Conservation (phyloP, 1,140 invertebrate genomes). For the Macrobrachium rosenbergii region DNA sequence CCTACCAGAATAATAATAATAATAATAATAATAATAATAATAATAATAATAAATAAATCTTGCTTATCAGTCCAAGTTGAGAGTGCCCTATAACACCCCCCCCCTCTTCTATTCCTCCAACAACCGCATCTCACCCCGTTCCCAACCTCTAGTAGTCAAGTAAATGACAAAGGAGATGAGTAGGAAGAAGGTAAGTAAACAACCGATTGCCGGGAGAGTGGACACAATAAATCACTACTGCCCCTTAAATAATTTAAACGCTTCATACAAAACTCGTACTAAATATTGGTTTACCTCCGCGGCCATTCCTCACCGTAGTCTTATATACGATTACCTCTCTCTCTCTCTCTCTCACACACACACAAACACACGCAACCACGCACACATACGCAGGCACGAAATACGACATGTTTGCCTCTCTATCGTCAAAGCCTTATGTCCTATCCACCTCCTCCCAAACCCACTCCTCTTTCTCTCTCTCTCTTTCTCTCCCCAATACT, state of each 20-base stretch:
- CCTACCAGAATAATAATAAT: background rate
- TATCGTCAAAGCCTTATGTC: background rate
- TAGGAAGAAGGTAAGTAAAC: background rate
- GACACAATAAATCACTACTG: too few relatives aligned
- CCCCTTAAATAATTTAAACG: too few relatives aligned
- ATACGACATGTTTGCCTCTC: background rate
- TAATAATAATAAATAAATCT: too few relatives aligned
- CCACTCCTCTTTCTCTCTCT: background rate
- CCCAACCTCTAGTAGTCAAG: background rate
- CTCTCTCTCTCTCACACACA: background rate
- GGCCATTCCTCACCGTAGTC: background rate
- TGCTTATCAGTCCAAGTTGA: too few relatives aligned
- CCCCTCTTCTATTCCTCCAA: background rate
- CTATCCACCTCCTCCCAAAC: background rate
- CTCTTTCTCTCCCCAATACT: background rate
- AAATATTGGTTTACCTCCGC: too few relatives aligned
- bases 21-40: background rate
- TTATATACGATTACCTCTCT: background rate
- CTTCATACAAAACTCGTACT: too few relatives aligned
- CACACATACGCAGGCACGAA: background rate
- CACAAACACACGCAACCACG: background rate
- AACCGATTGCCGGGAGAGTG: background rate
- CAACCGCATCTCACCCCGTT: background rate
- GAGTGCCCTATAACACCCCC: background rate
- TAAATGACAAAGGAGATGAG: background rate